A percentile compares a stretch with the other conserved stretches of the same genome.
Conservation (phyloP, 2,797 vertebrate species). For the Protonibea diacanthus region DNA sequence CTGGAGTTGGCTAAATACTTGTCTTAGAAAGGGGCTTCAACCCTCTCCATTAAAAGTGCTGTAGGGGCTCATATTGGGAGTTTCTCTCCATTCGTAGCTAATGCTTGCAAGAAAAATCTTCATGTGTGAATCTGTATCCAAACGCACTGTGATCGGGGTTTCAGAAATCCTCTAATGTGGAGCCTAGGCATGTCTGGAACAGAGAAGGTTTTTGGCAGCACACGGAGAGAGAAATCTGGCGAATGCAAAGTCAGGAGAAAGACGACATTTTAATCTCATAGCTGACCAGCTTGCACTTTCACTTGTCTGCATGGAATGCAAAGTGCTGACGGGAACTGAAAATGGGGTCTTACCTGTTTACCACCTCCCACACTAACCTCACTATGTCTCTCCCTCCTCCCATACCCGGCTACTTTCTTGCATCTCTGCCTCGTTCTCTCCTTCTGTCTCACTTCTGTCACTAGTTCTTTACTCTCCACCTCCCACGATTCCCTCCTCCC, state of each 20-base stretch:
- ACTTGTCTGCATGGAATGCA: constrained; percentile 11
- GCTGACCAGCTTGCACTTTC: constrained; percentile 21
- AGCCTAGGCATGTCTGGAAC: constrained; percentile 38
- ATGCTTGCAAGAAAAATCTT: constrained; percentile 20
- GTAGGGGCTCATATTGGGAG: background rate
- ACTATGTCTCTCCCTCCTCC: background rate
- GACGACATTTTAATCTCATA: constrained; percentile 49
- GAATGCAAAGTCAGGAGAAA: constrained; percentile 49
- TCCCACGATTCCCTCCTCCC: constrained; percentile 57
- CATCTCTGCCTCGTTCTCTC: constrained; percentile 40
- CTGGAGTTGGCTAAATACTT: constrained; percentile 35
- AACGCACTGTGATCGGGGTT: constrained; percentile 34
- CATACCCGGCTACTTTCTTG: constrained; percentile 25
- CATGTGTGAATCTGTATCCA: constrained; percentile 23
- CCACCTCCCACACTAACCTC: constrained; percentile 21
- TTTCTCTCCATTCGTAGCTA: constrained; percentile 18
- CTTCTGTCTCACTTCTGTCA: constrained; percentile 56
- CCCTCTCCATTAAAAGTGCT: background rate
- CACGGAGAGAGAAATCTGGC: constrained; percentile 39
- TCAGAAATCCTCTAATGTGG: constrained; percentile 40
- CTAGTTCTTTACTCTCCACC: constrained; percentile 63
- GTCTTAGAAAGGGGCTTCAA: constrained; percentile 6
- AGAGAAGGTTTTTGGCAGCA: constrained; percentile 48
- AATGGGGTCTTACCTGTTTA: constrained; percentile 57
- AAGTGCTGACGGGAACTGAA: constrained; percentile 35